A percentile compares a stretch with the other conserved stretches of the same genome.
Evolutionary conservation across 2,888 invertebrate genomes (phyloP).

Genomic region (Rhopalosiphum nymphaeae): DNA sequence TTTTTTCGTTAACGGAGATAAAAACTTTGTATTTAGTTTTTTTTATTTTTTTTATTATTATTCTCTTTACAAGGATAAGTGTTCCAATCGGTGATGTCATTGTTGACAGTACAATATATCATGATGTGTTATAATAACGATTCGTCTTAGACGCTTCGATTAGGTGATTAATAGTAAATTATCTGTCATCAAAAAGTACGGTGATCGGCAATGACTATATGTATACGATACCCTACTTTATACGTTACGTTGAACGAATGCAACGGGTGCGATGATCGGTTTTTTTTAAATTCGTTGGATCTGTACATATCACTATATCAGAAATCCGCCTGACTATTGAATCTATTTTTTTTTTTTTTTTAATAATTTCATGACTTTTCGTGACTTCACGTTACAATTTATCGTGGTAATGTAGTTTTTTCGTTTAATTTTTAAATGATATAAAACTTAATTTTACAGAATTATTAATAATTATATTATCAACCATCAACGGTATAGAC

Average conservation of each 20-base stretch:
- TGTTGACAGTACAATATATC: constrained; percentile 1
- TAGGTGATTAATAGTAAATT: neutral
- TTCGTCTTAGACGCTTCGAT: neutral
- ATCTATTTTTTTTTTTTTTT: neutral
- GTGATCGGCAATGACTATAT: neutral
- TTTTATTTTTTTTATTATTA: neutral
- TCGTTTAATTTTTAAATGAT: neutral
- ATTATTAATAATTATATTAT: neutral
- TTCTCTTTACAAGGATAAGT: constrained; percentile 30
- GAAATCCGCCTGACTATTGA: neutral
- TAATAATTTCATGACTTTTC: neutral
- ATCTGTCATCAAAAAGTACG: neutral
- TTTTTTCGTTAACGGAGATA: neutral
- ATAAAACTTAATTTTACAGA: neutral
- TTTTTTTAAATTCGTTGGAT: neutral
- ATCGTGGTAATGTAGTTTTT: neutral
- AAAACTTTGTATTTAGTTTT: neutral
- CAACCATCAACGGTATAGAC: neutral
- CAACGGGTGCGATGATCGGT: neutral
- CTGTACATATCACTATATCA: neutral
- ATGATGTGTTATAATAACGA: neutral
- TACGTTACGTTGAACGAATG: neutral
- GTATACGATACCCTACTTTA: neutral
- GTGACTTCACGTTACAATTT: neutral
- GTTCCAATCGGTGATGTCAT: constrained; percentile 17